Evolutionary conservation across 2,888 invertebrate genomes (phyloP).

Genomic region (Synanthedon formicaeformis): DNA sequence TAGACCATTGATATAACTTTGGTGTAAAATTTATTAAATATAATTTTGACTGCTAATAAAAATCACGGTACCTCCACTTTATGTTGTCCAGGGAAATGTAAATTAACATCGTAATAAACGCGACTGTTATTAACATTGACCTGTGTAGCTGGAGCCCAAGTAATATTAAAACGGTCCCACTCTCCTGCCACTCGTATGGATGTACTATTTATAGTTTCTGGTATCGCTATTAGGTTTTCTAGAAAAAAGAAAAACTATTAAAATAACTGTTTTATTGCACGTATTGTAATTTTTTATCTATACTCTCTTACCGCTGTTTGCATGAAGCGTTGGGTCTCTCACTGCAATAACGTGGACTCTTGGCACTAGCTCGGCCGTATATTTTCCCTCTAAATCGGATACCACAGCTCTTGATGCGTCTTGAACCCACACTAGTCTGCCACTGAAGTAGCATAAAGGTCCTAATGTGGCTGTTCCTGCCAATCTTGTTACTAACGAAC

Average conservation of each 20-base stretch:
- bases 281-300: neutral
- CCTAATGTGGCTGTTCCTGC: constrained; percentile 71
- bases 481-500: constrained; percentile 44
- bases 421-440: constrained; percentile 86
- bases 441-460: constrained; percentile 83
- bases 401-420: constrained; percentile 80
- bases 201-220: constrained; percentile 75
- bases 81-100: constrained; percentile 66
- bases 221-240: constrained; percentile 76
- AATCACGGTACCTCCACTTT: constrained; percentile 64
- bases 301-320: constrained; percentile 62
- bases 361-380: constrained; percentile 76
- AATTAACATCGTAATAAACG: constrained; percentile 85
- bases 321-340: constrained; percentile 76
- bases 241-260: constrained; percentile 6
- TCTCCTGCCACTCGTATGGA: constrained; percentile 79
- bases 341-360: constrained; percentile 79
- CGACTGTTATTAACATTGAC: constrained; percentile 86
- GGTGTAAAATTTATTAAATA: no score
- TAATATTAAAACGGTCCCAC: constrained; percentile 85
- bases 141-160: constrained; percentile 81
- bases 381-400: constrained; percentile 79
- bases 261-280: neutral
- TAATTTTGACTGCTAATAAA: no score
- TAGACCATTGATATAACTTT: neutral